Conservation (phyloP, 2,888 invertebrate genomes). For the Zeuzera pyrina region DNA sequence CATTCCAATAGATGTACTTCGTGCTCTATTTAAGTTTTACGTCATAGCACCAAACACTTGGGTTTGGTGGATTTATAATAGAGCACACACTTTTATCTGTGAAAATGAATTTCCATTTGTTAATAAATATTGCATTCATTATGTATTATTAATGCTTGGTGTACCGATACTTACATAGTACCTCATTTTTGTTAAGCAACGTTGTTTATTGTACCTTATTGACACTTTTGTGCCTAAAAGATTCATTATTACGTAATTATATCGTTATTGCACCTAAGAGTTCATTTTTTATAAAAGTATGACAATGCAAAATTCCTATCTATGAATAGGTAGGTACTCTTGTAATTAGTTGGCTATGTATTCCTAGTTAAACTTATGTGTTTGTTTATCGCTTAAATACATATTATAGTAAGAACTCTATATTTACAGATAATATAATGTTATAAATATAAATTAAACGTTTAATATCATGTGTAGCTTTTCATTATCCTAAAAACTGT, state of each 20-base stretch:
- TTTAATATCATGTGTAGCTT: constrained; percentile 42
- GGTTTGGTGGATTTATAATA: too few relatives aligned
- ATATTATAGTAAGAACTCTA: constrained; percentile 64
- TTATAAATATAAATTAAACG: constrained; percentile 71
- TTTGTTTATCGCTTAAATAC: constrained; percentile 51
- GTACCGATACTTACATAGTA: too few relatives aligned
- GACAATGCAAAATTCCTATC: too few relatives aligned
- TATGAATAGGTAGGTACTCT: too few relatives aligned
- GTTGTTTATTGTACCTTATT: background rate
- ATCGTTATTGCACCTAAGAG: constrained; percentile 58
- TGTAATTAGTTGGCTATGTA: constrained; percentile 51
- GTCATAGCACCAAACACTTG: too few relatives aligned
- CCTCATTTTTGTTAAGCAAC: background rate
- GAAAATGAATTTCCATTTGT: too few relatives aligned
- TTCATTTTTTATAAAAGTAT: too few relatives aligned
- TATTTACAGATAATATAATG: constrained; percentile 74
- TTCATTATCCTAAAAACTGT: constrained; percentile 4
- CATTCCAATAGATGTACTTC: constrained; percentile 57
- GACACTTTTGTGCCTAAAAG: constrained; percentile 62
- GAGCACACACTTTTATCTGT: too few relatives aligned
- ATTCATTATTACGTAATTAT: constrained; percentile 39
- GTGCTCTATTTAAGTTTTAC: constrained; percentile 34
- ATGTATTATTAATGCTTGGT: too few relatives aligned
- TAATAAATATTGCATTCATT: too few relatives aligned
- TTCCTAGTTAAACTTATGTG: too few relatives aligned